These are phyloP conservation scores for Rhizoglyphus robini DNA, from an alignment of 1,140 invertebrate species.

Conservation along the genomic window DNA sequence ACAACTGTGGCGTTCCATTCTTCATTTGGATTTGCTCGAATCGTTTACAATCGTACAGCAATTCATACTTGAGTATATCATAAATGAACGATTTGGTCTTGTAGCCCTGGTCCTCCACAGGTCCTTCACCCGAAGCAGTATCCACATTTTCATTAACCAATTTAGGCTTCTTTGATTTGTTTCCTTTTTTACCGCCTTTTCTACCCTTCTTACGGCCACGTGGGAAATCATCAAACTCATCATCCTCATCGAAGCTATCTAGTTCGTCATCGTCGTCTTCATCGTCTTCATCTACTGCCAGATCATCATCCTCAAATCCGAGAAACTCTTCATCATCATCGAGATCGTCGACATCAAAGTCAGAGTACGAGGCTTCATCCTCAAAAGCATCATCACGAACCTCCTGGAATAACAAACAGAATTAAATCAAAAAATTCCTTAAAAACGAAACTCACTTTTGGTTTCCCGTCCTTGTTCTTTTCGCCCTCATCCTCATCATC, in stretches of 20 bases:
- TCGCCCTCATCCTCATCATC: background rate
- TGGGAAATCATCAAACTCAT: conserved; percentile 1
- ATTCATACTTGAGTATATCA: conserved; percentile 15
- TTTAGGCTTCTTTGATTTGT: background rate
- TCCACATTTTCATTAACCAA: too few relatives aligned
- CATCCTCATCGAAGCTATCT: background rate
- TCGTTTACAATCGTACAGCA: background rate
- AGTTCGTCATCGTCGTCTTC: background rate
- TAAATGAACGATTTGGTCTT: background rate
- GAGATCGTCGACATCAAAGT: conserved; percentile 2
- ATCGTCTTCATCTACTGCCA: background rate
- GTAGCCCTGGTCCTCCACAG: background rate
- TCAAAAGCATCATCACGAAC: background rate
- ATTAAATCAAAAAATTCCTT: background rate
- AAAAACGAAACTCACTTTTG: background rate
- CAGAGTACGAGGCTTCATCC: conserved; percentile 1
- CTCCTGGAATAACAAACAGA: background rate
- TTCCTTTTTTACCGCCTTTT: background rate
- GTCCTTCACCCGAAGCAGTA: background rate
- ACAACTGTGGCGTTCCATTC: background rate
- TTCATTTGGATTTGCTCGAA: background rate
- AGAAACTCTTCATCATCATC: background rate
- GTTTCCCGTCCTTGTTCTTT: background rate
- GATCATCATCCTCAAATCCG: background rate
- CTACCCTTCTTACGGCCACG: background rate